Evolutionary conservation across 2,113 vertebrate species (phyloP).

Genomic region (Cottus gobio): DNA sequence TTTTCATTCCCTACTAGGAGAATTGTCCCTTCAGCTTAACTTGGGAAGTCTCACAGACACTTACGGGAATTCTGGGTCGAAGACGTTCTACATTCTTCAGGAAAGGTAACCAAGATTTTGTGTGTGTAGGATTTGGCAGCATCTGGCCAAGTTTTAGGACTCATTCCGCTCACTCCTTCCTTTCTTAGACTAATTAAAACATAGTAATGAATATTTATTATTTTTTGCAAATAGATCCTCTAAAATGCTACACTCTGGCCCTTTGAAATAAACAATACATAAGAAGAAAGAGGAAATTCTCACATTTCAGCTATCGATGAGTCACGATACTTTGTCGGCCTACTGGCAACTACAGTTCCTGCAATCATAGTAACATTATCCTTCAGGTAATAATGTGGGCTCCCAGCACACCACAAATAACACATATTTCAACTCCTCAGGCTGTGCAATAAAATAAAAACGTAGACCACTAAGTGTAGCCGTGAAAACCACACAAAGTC

Average conservation of each 20-base stretch:
- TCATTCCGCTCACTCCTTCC: background rate
- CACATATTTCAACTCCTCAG: background rate
- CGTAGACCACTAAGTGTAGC: background rate
- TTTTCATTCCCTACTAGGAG: background rate
- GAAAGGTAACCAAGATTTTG: background rate
- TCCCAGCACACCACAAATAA: background rate
- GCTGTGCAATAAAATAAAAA: background rate
- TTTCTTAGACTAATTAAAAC: background rate
- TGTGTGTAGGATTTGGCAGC: too few relatives aligned
- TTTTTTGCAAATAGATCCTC: background rate
- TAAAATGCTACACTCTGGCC: background rate
- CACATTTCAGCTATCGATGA: background rate
- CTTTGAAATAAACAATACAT: background rate
- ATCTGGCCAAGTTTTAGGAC: background rate
- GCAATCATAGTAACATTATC: background rate
- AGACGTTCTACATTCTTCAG: too few relatives aligned
- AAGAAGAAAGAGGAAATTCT: background rate
- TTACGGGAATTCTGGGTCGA: slow-evolving; percentile 8
- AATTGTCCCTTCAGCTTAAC: slow-evolving; percentile 19
- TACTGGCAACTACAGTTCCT: background rate
- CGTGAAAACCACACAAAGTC: slow-evolving; percentile 10
- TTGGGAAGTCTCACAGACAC: slow-evolving; percentile 1
- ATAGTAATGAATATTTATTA: background rate
- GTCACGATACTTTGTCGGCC: background rate
- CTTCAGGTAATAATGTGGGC: background rate